Conservation (phyloP, 2,113 vertebrate genomes). For the Neotoma lepida region DNA sequence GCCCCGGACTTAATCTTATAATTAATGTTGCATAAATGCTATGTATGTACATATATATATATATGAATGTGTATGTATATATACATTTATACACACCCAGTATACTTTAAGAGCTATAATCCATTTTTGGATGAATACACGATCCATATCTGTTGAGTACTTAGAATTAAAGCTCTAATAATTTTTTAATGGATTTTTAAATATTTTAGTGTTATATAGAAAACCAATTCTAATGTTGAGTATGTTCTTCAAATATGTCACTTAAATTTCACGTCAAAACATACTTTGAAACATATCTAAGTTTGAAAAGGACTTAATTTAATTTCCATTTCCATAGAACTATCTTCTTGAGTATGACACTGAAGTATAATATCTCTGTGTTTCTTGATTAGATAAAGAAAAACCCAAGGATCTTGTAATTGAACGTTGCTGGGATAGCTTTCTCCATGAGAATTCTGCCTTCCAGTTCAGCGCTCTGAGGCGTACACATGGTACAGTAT, state of each 20-base stretch:
- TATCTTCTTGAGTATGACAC: constrained; percentile 25
- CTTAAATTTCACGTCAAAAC: constrained; percentile 56
- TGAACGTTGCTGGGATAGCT: constrained; percentile 26
- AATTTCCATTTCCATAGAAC: background rate
- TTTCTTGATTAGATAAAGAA: constrained; percentile 59
- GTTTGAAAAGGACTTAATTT: constrained; percentile 41
- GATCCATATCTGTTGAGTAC: background rate
- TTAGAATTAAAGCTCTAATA: constrained; percentile 39
- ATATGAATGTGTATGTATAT: background rate
- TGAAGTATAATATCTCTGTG: constrained; percentile 31
- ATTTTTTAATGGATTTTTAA: constrained; percentile 26
- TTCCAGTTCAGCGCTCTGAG: background rate
- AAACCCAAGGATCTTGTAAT: background rate
- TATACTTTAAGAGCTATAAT: background rate
- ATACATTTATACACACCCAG: background rate
- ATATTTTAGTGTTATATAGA: constrained; percentile 35
- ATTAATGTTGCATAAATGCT: background rate
- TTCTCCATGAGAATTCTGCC: background rate
- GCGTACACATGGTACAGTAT: constrained; percentile 43
- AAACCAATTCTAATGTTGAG: background rate
- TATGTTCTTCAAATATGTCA: constrained; percentile 25
- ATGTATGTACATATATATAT: background rate
- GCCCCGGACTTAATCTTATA: constrained; percentile 12
- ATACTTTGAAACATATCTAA: constrained; percentile 33
- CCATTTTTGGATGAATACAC: background rate